A percentile compares a stretch with the other conserved stretches of the same genome.
These are phyloP conservation scores for Lycodopsis pacificus DNA, from an alignment of 2,797 vertebrate species.

Conservation along the genomic window DNA sequence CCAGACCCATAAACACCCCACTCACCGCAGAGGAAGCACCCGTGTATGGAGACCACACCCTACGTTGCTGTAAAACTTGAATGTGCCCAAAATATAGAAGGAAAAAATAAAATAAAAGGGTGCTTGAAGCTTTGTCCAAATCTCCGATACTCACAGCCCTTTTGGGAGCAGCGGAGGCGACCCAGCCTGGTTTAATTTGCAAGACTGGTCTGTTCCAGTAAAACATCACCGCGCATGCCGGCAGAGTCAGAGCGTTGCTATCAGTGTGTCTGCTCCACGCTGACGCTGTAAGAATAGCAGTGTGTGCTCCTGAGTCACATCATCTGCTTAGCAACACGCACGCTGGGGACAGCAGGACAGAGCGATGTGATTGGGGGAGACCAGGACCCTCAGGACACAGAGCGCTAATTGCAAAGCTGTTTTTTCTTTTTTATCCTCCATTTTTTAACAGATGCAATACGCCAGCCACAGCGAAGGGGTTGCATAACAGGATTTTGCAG, in stretches of 20 bases:
- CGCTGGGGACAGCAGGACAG: constrained; percentile 64
- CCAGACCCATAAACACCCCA: constrained; percentile 78
- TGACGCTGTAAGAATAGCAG: constrained; percentile 59
- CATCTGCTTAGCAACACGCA: constrained; percentile 84
- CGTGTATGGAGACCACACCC: constrained; percentile 72
- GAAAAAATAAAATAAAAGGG: constrained; percentile 3
- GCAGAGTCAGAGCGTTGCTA: constrained; percentile 56
- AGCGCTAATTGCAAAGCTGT: constrained; percentile 80
- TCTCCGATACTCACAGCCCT: constrained; percentile 43
- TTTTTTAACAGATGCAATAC: constrained; percentile 78
- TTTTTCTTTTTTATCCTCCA: constrained; percentile 70
- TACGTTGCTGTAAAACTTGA: constrained; percentile 59
- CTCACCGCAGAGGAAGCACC: constrained; percentile 77
- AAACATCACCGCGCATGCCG: constrained; percentile 56
- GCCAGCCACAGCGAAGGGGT: constrained; percentile 72
- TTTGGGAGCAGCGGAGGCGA: constrained; percentile 39
- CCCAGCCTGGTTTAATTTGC: constrained; percentile 65
- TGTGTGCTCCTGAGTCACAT: constrained; percentile 79
- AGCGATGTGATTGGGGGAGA: constrained; percentile 80
- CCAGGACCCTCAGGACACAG: constrained; percentile 75
- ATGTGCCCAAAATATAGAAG: constrained; percentile 44
- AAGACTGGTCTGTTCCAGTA: constrained; percentile 64
- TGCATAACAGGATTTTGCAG: constrained; percentile 82
- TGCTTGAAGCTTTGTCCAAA: constrained; percentile 22
- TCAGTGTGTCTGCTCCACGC: constrained; percentile 59